These are phyloP conservation scores for Sthenelais limicola DNA, from an alignment of 2,888 invertebrate genomes.

Conservation along the genomic window DNA sequence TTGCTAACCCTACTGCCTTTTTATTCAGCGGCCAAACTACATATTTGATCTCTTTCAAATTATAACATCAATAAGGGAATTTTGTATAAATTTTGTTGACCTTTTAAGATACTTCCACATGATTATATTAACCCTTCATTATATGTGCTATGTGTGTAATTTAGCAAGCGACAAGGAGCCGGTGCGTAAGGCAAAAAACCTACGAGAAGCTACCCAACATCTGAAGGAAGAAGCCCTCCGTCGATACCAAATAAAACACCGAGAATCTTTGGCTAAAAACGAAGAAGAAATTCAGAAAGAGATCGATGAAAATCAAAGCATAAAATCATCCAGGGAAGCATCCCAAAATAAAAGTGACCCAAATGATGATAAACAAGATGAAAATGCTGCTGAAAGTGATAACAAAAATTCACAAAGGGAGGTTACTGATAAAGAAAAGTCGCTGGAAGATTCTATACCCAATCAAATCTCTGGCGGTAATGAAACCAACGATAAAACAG, in stretches of 20 bases:
- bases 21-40: no score
- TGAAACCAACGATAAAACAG: no score
- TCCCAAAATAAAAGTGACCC: background rate
- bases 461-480: no score
- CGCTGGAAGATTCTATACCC: no score
- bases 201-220: constrained; percentile 35
- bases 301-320: no score
- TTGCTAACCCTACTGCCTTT: no score
- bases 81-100: no score
- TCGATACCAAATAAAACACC: constrained; percentile 42
- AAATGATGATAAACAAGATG: background rate
- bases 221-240: constrained; percentile 45
- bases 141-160: no score
- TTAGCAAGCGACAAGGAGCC: background rate
- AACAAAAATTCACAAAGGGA: background rate
- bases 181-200: constrained; percentile 38
- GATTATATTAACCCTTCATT: no score
- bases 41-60: no score
- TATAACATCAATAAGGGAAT: no score
- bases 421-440: background rate
- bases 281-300: background rate
- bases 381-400: background rate
- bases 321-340: background rate
- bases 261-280: constrained; percentile 33
- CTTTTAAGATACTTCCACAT: no score